Conservation (phyloP, 2,888 invertebrate genomes). For the Aphodius sticticus region DNA sequence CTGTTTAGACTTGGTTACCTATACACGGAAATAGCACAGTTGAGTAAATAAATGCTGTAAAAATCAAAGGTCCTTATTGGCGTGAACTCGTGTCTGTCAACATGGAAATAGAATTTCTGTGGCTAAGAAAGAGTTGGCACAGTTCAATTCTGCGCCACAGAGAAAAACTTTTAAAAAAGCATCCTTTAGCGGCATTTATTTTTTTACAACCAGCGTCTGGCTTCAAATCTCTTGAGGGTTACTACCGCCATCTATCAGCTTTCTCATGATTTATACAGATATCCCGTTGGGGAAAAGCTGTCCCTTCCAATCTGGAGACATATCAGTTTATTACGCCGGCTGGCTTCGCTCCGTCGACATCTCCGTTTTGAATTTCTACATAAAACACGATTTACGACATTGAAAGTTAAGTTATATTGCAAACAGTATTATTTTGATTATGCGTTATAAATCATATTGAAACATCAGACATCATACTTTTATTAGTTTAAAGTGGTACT, state of each 20-base stretch:
- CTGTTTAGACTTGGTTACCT: too few relatives aligned
- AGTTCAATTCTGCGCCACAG: not conserved
- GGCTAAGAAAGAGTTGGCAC: too few relatives aligned
- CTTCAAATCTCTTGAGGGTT: not conserved
- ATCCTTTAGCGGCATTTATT: not conserved
- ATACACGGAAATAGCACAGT: too few relatives aligned
- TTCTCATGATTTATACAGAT: constrained; percentile 4
- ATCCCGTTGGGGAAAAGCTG: not conserved
- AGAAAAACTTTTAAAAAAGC: not conserved
- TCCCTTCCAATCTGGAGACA: not conserved
- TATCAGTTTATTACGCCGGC: not conserved
- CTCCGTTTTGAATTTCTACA: not conserved
- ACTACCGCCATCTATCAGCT: not conserved
- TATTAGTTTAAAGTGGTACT: too few relatives aligned
- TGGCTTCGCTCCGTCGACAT: not conserved
- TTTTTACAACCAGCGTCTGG: not conserved
- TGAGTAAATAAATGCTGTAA: too few relatives aligned
- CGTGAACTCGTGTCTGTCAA: too few relatives aligned
- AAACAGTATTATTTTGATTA: not conserved
- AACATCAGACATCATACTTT: not conserved
- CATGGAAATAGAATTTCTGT: too few relatives aligned
- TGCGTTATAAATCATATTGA: not conserved
- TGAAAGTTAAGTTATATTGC: not conserved
- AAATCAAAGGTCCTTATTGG: too few relatives aligned
- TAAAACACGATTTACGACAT: not conserved